Evolutionary conservation across 1,140 invertebrate species (phyloP).

Genomic region (Probaryconus sp.): DNA sequence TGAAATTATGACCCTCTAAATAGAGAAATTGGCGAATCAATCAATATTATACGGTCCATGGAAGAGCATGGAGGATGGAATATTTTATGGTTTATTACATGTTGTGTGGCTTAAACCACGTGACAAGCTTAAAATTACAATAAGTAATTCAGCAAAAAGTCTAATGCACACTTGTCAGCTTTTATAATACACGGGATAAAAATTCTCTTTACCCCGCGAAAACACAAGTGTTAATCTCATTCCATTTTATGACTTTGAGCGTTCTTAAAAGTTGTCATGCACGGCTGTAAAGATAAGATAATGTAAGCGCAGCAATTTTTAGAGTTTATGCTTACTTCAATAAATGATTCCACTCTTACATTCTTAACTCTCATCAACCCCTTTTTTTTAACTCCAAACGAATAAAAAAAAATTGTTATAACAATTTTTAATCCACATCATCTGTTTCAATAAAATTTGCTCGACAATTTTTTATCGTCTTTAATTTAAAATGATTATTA

Average conservation of each 20-base stretch:
- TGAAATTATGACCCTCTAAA: too few relatives aligned
- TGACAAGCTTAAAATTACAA: slow-evolving; percentile 22
- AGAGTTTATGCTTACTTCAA: slow-evolving; percentile 39
- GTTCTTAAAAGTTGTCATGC: slow-evolving; percentile 51
- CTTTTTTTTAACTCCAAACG: too few relatives aligned
- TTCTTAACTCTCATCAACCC: slow-evolving; percentile 35
- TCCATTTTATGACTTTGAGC: slow-evolving; percentile 41
- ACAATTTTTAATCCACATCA: too few relatives aligned
- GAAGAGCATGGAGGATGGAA: too few relatives aligned
- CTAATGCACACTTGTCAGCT: slow-evolving; percentile 25
- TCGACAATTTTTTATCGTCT: too few relatives aligned
- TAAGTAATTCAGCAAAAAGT: slow-evolving; percentile 7
- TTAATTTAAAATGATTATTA: too few relatives aligned
- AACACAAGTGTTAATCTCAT: slow-evolving; percentile 50
- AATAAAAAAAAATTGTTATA: too few relatives aligned
- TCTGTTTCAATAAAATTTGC: too few relatives aligned
- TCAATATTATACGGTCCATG: too few relatives aligned
- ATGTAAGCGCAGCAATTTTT: slow-evolving; percentile 47
- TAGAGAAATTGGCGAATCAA: too few relatives aligned
- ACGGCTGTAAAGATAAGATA: slow-evolving; percentile 45
- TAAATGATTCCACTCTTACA: slow-evolving; percentile 54
- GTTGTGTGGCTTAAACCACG: background rate
- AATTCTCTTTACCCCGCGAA: slow-evolving; percentile 38
- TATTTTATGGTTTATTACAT: too few relatives aligned
- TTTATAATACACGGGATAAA: slow-evolving; percentile 36